Percentiles rank a stretch among this genome's conserved stretches.
phyloP scores from a whole-genome alignment of 1,140 invertebrate species.

The Hestina assimilis region DNA sequence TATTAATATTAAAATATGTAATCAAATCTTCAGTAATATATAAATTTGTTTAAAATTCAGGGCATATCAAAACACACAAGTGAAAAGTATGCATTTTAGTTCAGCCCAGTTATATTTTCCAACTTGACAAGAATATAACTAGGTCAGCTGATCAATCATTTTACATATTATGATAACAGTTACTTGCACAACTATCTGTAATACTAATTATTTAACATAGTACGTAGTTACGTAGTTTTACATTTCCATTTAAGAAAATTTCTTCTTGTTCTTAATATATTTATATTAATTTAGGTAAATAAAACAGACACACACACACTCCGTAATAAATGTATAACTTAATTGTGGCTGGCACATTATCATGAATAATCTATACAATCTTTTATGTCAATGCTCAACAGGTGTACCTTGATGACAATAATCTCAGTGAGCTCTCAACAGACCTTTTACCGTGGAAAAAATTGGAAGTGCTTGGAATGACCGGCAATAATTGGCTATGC shows the following conservation, averaged over 20 bases:
- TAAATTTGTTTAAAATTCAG: conserved; percentile 29
- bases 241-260: too few species aligned
- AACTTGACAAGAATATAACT: conserved; percentile 52
- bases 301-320: too few species aligned
- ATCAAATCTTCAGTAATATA: too few species aligned
- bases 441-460: conserved; percentile 70
- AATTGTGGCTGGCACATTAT: too few species aligned
- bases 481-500: conserved; percentile 80
- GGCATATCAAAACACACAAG: background rate
- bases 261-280: too few species aligned
- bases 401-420: conserved; percentile 78
- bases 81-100: conserved; percentile 16
- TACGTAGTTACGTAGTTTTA: too few species aligned
- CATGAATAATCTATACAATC: too few species aligned
- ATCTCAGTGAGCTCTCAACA: conserved; percentile 70
- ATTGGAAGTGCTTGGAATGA: conserved; percentile 74
- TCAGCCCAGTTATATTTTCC: conserved; percentile 59
- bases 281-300: too few species aligned
- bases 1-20: too few species aligned
- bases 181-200: conserved; percentile 32
- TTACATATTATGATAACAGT: conserved; percentile 53
- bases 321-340: too few species aligned
- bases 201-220: background rate
- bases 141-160: conserved; percentile 67
- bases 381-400: conserved; percentile 31